Evolutionary conservation across 2,888 invertebrate genomes (phyloP).

Genomic region (Oligia strigilis): DNA sequence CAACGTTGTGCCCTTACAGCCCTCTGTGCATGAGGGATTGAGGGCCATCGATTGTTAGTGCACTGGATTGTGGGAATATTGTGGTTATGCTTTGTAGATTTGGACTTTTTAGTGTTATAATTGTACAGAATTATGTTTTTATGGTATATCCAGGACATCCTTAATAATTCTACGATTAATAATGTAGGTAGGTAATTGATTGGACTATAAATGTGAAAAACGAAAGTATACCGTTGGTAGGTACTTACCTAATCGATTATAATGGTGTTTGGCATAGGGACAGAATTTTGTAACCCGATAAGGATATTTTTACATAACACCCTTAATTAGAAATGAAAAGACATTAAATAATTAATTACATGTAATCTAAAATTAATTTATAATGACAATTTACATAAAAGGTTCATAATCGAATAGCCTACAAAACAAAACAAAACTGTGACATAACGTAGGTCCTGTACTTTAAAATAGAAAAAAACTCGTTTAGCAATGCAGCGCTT

Average conservation of each 20-base stretch:
- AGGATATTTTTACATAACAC: neutral
- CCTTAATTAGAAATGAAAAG: neutral
- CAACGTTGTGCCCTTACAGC: slow-evolving; percentile 63
- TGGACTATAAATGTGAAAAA: neutral
- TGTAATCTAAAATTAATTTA: too few species aligned
- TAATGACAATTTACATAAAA: too few species aligned
- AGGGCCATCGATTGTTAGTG: slow-evolving; percentile 40
- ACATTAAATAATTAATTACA: neutral
- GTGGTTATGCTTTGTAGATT: neutral
- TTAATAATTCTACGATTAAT: neutral
- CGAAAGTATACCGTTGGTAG: too few species aligned
- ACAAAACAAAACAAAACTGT: too few species aligned
- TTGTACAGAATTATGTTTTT: neutral
- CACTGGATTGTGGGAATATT: slow-evolving; percentile 1
- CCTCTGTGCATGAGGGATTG: slow-evolving; percentile 30
- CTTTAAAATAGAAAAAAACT: too few species aligned
- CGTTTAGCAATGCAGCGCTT: too few species aligned
- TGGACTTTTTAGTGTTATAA: neutral
- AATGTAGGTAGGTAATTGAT: neutral
- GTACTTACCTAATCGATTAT: neutral
- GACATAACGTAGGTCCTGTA: too few species aligned
- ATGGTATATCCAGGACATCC: neutral
- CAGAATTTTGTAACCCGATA: neutral
- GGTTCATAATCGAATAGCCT: too few species aligned
- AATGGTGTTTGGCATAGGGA: neutral